A percentile compares a stretch with the other conserved stretches of the same genome.
Conservation (phyloP, 2,113 vertebrate genomes). For the Himantopus leucocephalus region DNA sequence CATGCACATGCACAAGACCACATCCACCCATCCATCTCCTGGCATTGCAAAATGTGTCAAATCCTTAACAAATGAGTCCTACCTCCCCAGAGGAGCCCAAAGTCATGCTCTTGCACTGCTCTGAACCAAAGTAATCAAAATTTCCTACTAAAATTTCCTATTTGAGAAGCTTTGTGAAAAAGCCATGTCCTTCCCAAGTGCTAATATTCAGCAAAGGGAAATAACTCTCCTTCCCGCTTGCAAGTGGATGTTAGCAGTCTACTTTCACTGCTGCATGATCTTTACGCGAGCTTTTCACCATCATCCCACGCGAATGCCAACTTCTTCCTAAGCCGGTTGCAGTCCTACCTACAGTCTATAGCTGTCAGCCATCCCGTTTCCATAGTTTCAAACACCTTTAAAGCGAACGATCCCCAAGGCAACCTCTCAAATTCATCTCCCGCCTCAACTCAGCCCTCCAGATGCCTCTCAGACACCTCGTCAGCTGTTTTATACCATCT, state of each 20-base stretch:
- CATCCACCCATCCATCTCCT: neutral
- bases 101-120: neutral
- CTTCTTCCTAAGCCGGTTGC: neutral
- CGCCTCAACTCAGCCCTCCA: neutral
- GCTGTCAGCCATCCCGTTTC: neutral
- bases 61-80: neutral
- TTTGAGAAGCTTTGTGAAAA: neutral
- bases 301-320: neutral
- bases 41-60: rapidly evolving
- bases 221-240: neutral
- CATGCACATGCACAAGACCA: rapidly evolving
- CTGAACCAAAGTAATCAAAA: neutral
- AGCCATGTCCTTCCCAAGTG: neutral
- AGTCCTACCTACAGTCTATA: neutral
- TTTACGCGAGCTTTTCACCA: neutral
- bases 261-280: neutral
- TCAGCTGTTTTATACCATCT: neutral
- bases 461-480: neutral
- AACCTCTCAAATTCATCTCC: neutral
- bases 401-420: neutral
- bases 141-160: neutral
- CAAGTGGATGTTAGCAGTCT: neutral
- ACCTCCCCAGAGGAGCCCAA: neutral
- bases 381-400: neutral
- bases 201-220: neutral